Conservation (phyloP, 1,140 invertebrate genomes). For the Neodiprion lecontei region DNA sequence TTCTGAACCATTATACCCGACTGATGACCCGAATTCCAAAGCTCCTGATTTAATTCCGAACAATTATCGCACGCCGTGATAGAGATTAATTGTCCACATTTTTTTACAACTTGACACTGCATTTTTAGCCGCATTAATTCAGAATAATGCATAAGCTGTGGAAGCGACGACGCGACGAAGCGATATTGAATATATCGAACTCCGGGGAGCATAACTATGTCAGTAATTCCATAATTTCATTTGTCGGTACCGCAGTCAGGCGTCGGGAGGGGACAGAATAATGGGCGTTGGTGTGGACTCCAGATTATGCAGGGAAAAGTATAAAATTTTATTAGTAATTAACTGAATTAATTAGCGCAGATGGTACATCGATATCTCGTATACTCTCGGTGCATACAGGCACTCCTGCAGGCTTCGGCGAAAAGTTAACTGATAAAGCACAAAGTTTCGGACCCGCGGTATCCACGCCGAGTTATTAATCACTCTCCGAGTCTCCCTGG, state of each 20-base stretch:
- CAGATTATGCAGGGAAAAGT: slow-evolving; percentile 9
- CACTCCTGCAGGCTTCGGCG: slow-evolving; percentile 24
- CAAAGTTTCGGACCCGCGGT: slow-evolving; percentile 33
- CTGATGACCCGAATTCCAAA: too few species aligned
- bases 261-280: not conserved
- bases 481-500: slow-evolving; percentile 22
- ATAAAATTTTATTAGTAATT: slow-evolving; percentile 41
- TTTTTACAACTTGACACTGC: too few species aligned
- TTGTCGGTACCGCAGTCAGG: not conserved
- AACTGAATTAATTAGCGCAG: slow-evolving; percentile 45
- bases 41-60: too few species aligned
- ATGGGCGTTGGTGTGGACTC: not conserved
- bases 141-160: too few species aligned
- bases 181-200: too few species aligned
- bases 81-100: too few species aligned
- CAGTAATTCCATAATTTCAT: slow-evolving; percentile 1
- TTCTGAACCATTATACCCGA: too few species aligned
- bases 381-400: slow-evolving; percentile 33
- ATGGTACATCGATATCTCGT: slow-evolving; percentile 11
- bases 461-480: slow-evolving; percentile 36
- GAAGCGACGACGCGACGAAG: too few species aligned
- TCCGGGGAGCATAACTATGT: not conserved
- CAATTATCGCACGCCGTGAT: too few species aligned
- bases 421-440: slow-evolving; percentile 46
- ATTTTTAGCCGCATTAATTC: too few species aligned